A percentile compares a stretch with the other conserved stretches of the same genome.
Evolutionary conservation across 2,113 vertebrate genomes (phyloP).

Genomic region (Aptenodytes patagonicus): DNA sequence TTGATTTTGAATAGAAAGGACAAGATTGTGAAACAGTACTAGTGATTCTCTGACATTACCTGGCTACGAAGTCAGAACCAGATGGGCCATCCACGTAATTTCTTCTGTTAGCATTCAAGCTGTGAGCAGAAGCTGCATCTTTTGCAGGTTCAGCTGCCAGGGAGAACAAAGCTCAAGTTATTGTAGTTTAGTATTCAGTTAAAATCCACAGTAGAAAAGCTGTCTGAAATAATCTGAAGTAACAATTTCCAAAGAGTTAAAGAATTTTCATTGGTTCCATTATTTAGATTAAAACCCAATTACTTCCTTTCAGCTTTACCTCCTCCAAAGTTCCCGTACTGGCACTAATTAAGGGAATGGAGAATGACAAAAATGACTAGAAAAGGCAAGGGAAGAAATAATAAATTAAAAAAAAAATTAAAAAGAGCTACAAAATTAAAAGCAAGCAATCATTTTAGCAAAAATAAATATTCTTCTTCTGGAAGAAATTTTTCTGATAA

Average conservation of each 20-base stretch:
- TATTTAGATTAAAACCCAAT: neutral
- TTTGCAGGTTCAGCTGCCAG: constrained; percentile 70
- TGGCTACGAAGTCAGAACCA: constrained; percentile 56
- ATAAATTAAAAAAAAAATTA: neutral
- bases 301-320: neutral
- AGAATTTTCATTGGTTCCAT: neutral
- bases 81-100: constrained; percentile 76
- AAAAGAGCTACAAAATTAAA: neutral
- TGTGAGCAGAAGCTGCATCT: constrained; percentile 74
- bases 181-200: neutral
- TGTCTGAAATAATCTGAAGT: neutral
- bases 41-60: constrained; percentile 49
- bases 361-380: neutral
- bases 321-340: neutral
- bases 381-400: neutral
- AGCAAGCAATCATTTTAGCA: neutral
- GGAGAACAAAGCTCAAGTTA: constrained; percentile 22
- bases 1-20: neutral
- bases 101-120: constrained; percentile 82
- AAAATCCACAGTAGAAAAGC: neutral
- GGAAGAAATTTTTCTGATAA: neutral
- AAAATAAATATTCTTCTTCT: neutral
- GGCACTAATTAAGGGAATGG: neutral
- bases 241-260: neutral
- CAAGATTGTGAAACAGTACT: neutral